Base-by-base conservation (phyloP, 2,888 invertebrate species). In the Drosophila maculinotata region DNA sequence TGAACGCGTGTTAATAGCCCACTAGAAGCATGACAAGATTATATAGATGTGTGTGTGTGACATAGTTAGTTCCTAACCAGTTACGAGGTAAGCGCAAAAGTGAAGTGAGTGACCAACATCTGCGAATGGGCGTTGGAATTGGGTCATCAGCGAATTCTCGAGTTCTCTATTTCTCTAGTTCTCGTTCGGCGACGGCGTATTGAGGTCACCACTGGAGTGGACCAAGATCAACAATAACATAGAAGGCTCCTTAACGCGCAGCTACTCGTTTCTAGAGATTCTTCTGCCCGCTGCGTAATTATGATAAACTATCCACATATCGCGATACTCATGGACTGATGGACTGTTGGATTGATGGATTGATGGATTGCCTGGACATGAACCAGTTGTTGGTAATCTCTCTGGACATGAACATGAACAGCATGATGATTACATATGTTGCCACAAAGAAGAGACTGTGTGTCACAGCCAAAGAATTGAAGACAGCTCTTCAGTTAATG, bases 71-170 rank as follows among this genome's bases (percentile, higher is more conserved):
- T n/a, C 14, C 28, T 49, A 81, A 81, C 81, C 81, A 85, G 81
- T 81, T 81, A 6, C 45, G 35, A 42, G 62, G 38, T 64, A 57
- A 62, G 35, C 69, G 83, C 78, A 82, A 81, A 87, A 82, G 82
- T 82, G 73, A 87, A 87, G 78, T 87, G 78, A 76, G 30, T 72
- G 53, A 67, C 65, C 62, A 57, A 64, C 63, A 59, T 63, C 56
- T 67, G 68, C 66, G 57, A 56, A 73, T 68, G 78, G 77, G 78
- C 75, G 56, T 59, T 25, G 62, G 86, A 83, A 83, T 83, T 86
- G 87, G 88, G 82, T 83, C 88, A 79, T 26, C 65, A 59, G 62
- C 69, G 42, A 70, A 74, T 54, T 69, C 75, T 66, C 25, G 52
- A 36, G 44, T 35, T 42, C 56, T 60, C 25, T 14, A 33, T 14